Evolutionary conservation across 2,888 invertebrate species (phyloP).

Genomic region (Panorpa germanica): DNA sequence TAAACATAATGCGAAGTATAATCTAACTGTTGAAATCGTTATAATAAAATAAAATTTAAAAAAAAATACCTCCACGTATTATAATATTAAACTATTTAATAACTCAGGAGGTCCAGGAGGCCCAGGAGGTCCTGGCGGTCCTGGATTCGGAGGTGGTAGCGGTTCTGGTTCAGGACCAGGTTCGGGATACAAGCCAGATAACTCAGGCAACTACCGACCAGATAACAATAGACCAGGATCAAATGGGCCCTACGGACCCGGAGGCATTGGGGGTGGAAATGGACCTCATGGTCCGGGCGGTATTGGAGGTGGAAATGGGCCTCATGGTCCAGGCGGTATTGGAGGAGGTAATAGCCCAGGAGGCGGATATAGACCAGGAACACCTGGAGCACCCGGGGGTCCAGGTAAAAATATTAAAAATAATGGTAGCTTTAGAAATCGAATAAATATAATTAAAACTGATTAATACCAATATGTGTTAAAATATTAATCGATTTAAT

Average conservation of each 20-base stretch:
- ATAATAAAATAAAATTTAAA: too few species aligned
- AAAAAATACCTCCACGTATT: too few species aligned
- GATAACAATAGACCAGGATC: too few species aligned
- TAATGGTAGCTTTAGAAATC: conserved; percentile 12
- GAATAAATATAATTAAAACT: conserved; percentile 12
- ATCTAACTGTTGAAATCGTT: too few species aligned
- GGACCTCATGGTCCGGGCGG: conserved; percentile 11
- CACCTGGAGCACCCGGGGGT: conserved; percentile 15
- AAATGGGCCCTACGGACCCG: conserved; percentile 14
- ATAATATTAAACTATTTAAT: too few species aligned
- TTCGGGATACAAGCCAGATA: conserved; percentile 11
- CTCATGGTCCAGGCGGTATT: conserved; percentile 20
- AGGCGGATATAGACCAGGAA: too few species aligned
- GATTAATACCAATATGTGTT: too few species aligned
- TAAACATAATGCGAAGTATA: too few species aligned
- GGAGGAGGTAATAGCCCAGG: conserved; percentile 1
- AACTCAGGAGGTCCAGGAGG: too few species aligned
- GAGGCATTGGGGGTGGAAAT: conserved; percentile 12
- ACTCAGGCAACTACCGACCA: too few species aligned
- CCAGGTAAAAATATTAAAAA: conserved; percentile 11
- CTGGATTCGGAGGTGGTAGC: conserved; percentile 7
- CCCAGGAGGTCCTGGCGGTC: conserved; percentile 5
- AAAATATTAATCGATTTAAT: too few species aligned
- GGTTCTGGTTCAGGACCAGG: conserved; percentile 12
- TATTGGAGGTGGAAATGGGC: conserved; percentile 13